These are phyloP conservation scores for Drosophila orosa DNA, from an alignment of 1,140 invertebrate genomes.

Conservation along the genomic window DNA sequence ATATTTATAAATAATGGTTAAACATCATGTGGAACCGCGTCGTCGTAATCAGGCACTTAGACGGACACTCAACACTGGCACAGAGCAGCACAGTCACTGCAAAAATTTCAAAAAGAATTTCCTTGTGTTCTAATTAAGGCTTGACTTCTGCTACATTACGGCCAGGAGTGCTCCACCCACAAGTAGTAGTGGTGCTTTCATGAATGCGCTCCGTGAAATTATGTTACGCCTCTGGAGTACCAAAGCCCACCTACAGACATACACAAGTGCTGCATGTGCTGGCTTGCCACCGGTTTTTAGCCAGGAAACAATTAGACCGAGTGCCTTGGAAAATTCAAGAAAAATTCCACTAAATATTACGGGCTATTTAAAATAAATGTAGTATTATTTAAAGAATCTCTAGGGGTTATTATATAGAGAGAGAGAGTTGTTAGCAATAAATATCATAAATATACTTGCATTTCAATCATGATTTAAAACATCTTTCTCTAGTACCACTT, in stretches of 20 bases:
- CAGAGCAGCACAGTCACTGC: background rate
- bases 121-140: conserved; percentile 32
- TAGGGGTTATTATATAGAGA: too few relatives aligned
- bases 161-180: conserved; percentile 10
- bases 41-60: conserved; percentile 8
- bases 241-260: background rate
- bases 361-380: background rate
- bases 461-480: too few relatives aligned
- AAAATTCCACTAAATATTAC: background rate
- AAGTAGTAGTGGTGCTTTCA: conserved; percentile 22
- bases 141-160: conserved; percentile 28
- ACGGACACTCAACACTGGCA: conserved; percentile 2
- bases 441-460: background rate
- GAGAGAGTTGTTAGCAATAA: background rate
- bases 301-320: conserved; percentile 9
- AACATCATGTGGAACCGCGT: background rate
- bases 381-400: too few relatives aligned
- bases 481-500: background rate
- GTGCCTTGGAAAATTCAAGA: background rate
- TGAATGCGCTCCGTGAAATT: conserved; percentile 20
- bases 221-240: conserved; percentile 28
- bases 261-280: background rate
- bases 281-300: background rate
- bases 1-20: background rate
- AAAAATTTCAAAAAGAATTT: conserved; percentile 14